Evolutionary conservation across 2,797 vertebrate species (phyloP), one percentile per base, ranked within the genome.

Genomic region (Megaceryle alcyon): DNA sequence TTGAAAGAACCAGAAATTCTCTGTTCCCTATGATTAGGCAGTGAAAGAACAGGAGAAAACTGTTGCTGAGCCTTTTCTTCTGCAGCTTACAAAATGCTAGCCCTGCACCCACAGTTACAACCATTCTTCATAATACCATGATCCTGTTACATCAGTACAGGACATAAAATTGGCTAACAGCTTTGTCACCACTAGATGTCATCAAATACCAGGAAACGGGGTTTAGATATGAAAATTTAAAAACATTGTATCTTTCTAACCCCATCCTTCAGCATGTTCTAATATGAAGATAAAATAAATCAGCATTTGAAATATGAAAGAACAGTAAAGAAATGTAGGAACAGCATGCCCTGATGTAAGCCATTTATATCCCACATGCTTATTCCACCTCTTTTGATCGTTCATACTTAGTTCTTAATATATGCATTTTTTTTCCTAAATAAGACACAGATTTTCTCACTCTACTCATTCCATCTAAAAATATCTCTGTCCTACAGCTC

Each of bases 161-260:
- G 65, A 25, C n/a, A 49, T 46, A 39, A 86, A 71, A 43, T 19
- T 49, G 77, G 60, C 64, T 83, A 31, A 53, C 77, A 82, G 85
- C 23, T 37, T 41, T 69, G 17, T 64, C 65, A 94, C 98, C 98
- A 95, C 98, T 98, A 98, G 98, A 97, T 98, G 98, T 97, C 98
- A 97, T 85, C 95, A 97, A 97, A 96, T 87, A 97, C 96, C 96
- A 83, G 92, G 57, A 94, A 98, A 97, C 46, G n/a, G 80, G 35
- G n/a, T 51, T 86, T 59, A 39, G 49, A 63, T 0, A 4, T 44
- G 71, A 66, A 35, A 69, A 56, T 69, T 41, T 48, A n/a, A 72
- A 96, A 89, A 12, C 86, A 25, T 51, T 31, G 26, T 79, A 51
- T 91, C 92, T 95, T 86, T 94, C 81, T 97, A 97, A 95, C 90